phyloP scores from a whole-genome alignment of 2,797 vertebrate genomes.

The Pterois miles region DNA sequence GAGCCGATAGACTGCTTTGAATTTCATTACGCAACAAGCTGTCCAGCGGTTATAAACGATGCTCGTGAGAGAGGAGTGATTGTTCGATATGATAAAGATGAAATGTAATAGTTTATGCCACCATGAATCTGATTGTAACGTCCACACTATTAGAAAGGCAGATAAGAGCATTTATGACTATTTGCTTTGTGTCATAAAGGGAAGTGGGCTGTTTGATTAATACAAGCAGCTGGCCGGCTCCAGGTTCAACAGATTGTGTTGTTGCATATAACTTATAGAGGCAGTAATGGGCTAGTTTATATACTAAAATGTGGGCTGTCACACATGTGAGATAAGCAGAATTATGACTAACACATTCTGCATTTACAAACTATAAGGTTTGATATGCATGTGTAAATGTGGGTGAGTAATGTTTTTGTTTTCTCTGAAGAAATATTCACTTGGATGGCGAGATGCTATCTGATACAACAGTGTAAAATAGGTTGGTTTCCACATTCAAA shows the following conservation, averaged over 20 bases:
- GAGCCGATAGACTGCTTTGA: constrained; percentile 84
- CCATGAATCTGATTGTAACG: constrained; percentile 93
- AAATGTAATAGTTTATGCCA: constrained; percentile 94
- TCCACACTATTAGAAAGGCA: constrained; percentile 83
- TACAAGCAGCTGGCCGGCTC: constrained; percentile 61
- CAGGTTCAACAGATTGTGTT: constrained; percentile 64
- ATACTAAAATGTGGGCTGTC: constrained; percentile 69
- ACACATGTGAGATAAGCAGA: constrained; percentile 71
- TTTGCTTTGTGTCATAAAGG: constrained; percentile 77
- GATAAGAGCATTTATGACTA: constrained; percentile 82
- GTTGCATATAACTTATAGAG: constrained; percentile 65
- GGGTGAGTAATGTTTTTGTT: constrained; percentile 73
- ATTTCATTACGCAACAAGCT: constrained; percentile 87
- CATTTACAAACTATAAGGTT: constrained; percentile 54
- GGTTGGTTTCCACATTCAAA: constrained; percentile 55
- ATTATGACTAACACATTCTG: constrained; percentile 66
- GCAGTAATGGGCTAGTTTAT: constrained; percentile 66
- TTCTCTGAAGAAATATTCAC: constrained; percentile 53
- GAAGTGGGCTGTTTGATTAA: constrained; percentile 81
- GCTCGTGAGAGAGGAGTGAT: constrained; percentile 88
- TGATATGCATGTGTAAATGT: constrained; percentile 72
- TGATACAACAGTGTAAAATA: constrained; percentile 51
- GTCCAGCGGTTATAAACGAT: constrained; percentile 89
- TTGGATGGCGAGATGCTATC: constrained; percentile 63
- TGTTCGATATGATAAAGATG: constrained; percentile 84